These are phyloP conservation scores for Petrocephalus microphthalmus DNA, from an alignment of 2,113 vertebrate species.

Conservation along the genomic window DNA sequence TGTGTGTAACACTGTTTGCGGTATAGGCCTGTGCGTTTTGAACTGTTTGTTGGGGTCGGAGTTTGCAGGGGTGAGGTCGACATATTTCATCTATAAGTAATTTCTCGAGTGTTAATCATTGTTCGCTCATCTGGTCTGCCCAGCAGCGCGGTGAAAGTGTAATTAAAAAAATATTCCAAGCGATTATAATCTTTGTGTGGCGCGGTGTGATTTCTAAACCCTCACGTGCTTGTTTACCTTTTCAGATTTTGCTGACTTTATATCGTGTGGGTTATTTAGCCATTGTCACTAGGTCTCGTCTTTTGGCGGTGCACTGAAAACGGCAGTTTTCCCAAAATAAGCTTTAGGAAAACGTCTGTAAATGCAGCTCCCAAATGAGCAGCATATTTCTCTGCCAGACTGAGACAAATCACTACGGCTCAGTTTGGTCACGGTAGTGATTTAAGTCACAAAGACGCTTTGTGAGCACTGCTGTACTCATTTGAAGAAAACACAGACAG, in stretches of 20 bases:
- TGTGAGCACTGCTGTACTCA: neutral
- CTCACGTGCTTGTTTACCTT: neutral
- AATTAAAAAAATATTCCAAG: neutral
- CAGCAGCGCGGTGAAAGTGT: neutral
- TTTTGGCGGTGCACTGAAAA: too few relatives aligned
- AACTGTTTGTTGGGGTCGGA: neutral
- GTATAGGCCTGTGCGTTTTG: neutral
- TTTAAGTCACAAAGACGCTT: slow-evolving; percentile 1
- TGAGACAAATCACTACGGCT: neutral
- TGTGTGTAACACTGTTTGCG: neutral
- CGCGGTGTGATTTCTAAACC: neutral
- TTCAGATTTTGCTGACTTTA: neutral
- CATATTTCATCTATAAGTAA: neutral
- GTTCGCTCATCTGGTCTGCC: neutral
- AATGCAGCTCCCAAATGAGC: too few relatives aligned
- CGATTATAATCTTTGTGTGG: neutral
- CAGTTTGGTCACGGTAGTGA: neutral
- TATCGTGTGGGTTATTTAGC: neutral
- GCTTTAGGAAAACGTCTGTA: too few relatives aligned
- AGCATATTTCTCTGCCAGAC: neutral
- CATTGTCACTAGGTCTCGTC: neutral
- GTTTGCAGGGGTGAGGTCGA: neutral
- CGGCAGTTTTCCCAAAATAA: neutral
- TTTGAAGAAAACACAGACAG: neutral
- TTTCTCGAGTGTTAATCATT: neutral